phyloP scores from a whole-genome alignment of 2,797 vertebrate species.

The Bovichtus variegatus region DNA sequence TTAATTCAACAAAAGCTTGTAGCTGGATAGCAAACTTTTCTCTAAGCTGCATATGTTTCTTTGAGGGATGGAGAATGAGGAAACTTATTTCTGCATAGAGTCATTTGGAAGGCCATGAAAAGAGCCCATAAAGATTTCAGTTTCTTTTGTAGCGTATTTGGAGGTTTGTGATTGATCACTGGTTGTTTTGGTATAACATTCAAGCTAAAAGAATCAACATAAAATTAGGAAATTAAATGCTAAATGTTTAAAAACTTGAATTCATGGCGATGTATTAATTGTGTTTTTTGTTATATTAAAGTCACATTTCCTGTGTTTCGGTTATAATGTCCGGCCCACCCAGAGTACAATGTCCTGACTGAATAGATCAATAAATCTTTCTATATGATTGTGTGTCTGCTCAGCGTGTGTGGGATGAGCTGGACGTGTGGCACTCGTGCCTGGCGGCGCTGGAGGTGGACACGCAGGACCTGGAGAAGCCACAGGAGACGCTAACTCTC shows the following conservation, averaged over 20 bases:
- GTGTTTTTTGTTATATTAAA: not conserved
- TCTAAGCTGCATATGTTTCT: not conserved
- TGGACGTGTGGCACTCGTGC: slow-evolving; percentile 91
- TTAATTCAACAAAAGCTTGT: not conserved
- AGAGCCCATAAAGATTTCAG: not conserved
- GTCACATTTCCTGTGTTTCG: not conserved
- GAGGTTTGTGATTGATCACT: not conserved
- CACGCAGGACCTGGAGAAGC: slow-evolving; percentile 90
- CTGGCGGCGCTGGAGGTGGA: slow-evolving; percentile 90
- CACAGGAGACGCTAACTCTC: slow-evolving; percentile 85
- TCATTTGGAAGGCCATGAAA: not conserved
- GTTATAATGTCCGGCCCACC: too few species aligned
- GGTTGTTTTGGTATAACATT: not conserved
- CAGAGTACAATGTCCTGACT: too few species aligned
- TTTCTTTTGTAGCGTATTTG: not conserved
- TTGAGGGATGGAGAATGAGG: not conserved
- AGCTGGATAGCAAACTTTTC: not conserved
- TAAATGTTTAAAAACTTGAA: not conserved
- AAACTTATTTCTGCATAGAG: not conserved
- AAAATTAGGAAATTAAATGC: not conserved
- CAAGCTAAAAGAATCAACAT: not conserved
- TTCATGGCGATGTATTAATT: not conserved
- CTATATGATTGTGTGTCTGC: not conserved
- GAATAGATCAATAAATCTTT: not conserved
- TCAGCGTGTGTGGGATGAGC: slow-evolving; percentile 92